phyloP scores from a whole-genome alignment of 2,888 invertebrate species.

The Plebejus argus region DNA sequence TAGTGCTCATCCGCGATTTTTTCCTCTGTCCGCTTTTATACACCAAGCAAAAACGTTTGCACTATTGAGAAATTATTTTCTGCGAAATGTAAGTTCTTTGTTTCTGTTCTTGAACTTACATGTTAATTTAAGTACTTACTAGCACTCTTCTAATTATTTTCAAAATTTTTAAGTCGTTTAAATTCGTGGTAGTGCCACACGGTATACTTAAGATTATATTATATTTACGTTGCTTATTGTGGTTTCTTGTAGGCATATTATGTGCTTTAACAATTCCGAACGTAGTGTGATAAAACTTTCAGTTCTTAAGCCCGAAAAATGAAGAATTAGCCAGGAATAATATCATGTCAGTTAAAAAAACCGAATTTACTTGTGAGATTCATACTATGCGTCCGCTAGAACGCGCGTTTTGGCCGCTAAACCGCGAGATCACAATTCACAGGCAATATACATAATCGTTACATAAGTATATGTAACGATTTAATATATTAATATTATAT shows the following conservation, averaged over 20 bases:
- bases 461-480: too few species aligned
- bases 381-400: too few species aligned
- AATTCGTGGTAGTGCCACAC: not conserved
- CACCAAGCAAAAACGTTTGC: not conserved
- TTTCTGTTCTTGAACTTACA: conserved; percentile 7
- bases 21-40: not conserved
- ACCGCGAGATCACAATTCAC: too few species aligned
- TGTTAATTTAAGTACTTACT: not conserved
- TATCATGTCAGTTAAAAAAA: not conserved
- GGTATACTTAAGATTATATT: not conserved
- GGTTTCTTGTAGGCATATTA: too few species aligned
- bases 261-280: not conserved
- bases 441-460: too few species aligned
- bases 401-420: too few species aligned
- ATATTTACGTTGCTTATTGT: too few species aligned
- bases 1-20: not conserved
- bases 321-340: too few species aligned
- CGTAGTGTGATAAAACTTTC: not conserved
- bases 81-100: conserved; percentile 1
- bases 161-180: not conserved
- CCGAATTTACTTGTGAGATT: not conserved
- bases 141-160: not conserved
- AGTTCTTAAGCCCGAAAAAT: too few species aligned
- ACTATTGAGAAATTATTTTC: not conserved
- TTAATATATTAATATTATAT: too few species aligned